Base-by-base conservation (phyloP, 2,888 invertebrate species). In the Zaprionus bogoriensis region DNA sequence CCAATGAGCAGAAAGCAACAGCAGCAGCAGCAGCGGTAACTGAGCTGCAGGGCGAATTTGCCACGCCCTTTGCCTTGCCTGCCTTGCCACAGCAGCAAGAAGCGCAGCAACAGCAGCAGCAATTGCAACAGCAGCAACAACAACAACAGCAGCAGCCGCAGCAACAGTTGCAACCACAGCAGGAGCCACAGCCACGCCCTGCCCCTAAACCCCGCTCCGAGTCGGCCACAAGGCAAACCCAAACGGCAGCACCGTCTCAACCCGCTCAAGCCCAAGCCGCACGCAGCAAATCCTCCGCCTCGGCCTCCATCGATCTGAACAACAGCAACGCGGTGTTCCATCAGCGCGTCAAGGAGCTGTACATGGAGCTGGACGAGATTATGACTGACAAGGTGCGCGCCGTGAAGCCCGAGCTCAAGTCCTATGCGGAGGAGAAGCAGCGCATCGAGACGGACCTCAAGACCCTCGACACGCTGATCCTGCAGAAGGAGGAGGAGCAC, bases 401-500 rank as follows among this genome's bases (percentile, higher is more conserved):
- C 0, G 93, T 94, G 0, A 93, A 93, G 62, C 92, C 93, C 73
- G 94, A 92, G 66, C 89, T 94, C 1, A 93, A 93, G 30, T 92
- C 93, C 66, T 92, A 94, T 68, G 93, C 93, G 63, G 92, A 92
- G 74, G 93, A 94, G 70, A 93, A 94, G 2, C 94, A 94, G 79
- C 94, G 94, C 77, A 91, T 95, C 4, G 91, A 94, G 2, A 91
- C 92, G 0, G 95, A 95, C 88, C 93, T 96, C 63, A 92, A 95
- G 81, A 94, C 94, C 0, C 90, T 97, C 62, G 92, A 95, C 68
- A 95, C 95, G 78, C 91, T 96, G 48, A 94, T 96, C 0, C 93
- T 94, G 79, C 94, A 95, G 84, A 97, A 97, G 89, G 97, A 97
- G 91, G 93, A 94, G 77, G 97, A 97, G 89, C 96, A 96, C 95